A percentile compares a stretch with the other conserved stretches of the same genome.
phyloP scores from a whole-genome alignment of 1,140 invertebrate genomes.

The Lordiphosa collinella region DNA sequence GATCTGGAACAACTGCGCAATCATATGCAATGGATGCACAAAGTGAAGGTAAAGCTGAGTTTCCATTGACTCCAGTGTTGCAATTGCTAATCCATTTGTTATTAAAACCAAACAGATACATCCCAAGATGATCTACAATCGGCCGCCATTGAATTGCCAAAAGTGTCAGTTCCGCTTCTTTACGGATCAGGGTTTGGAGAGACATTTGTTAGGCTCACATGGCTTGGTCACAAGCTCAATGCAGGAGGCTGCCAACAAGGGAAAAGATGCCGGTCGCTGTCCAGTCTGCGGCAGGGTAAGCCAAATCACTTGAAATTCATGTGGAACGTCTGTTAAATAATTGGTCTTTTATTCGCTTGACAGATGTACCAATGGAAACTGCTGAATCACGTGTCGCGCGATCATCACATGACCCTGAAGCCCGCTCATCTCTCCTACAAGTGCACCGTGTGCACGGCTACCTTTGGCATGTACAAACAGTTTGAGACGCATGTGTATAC shows the following conservation, averaged over 20 bases:
- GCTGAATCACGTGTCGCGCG: slow-evolving; percentile 92
- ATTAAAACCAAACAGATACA: slow-evolving; percentile 83
- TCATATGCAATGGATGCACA: slow-evolving; percentile 98
- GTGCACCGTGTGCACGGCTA: slow-evolving; percentile 96
- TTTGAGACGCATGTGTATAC: slow-evolving; percentile 97
- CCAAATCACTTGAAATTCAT: slow-evolving; percentile 11
- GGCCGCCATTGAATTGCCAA: slow-evolving; percentile 96
- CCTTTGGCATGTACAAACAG: slow-evolving; percentile 96
- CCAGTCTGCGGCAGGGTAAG: slow-evolving; percentile 94
- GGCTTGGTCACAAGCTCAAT: slow-evolving; percentile 96
- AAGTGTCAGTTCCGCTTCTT: slow-evolving; percentile 94
- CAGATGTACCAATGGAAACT: slow-evolving; percentile 96
- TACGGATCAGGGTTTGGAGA: slow-evolving; percentile 90
- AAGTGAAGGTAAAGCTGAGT: slow-evolving; percentile 85
- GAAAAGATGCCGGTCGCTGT: slow-evolving; percentile 95
- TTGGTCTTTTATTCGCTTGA: no score
- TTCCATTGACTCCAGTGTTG: slow-evolving; percentile 1
- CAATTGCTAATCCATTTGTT: background rate
- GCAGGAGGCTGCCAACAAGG: slow-evolving; percentile 96
- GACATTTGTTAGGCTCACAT: slow-evolving; percentile 95
- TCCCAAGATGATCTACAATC: slow-evolving; percentile 96
- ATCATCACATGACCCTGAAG: slow-evolving; percentile 94
- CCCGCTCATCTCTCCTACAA: slow-evolving; percentile 96
- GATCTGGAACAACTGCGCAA: slow-evolving; percentile 94
- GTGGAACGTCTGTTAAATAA: no score